These are phyloP conservation scores for Podarcis lilfordi DNA, from an alignment of 2,797 vertebrate species.

Conservation along the genomic window DNA sequence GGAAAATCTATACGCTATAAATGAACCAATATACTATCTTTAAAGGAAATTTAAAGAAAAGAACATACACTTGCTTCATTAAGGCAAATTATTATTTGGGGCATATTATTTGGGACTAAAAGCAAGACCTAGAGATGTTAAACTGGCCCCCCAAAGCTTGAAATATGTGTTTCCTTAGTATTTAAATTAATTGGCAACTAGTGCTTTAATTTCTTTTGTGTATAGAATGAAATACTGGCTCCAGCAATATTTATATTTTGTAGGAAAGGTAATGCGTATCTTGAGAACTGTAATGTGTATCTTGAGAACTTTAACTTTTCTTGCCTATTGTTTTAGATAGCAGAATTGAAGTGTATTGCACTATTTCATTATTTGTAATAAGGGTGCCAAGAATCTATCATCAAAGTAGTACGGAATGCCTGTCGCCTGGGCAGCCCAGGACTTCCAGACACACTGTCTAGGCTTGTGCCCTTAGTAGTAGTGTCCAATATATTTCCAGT, in stretches of 20 bases:
- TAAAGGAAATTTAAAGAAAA: neutral
- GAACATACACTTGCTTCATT: neutral
- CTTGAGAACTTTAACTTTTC: neutral
- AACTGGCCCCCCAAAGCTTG: neutral
- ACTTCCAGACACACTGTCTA: too few species aligned
- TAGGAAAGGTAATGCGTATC: neutral
- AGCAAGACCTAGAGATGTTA: neutral
- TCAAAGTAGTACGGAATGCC: neutral
- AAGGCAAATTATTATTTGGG: neutral
- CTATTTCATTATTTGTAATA: neutral
- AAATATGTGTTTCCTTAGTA: neutral
- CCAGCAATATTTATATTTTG: neutral
- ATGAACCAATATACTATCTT: neutral
- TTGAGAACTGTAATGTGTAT: neutral
- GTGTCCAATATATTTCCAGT: too few species aligned
- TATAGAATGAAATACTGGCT: neutral
- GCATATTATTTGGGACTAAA: neutral
- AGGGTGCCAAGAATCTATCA: neutral
- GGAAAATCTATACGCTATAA: neutral
- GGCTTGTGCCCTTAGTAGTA: too few species aligned
- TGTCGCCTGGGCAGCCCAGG: too few species aligned
- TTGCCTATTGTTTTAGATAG: neutral
- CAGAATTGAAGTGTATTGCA: too few species aligned
- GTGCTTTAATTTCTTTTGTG: neutral
- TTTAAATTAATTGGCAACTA: neutral